Percentiles rank a stretch among this genome's conserved stretches.
phyloP scores from a whole-genome alignment of 1,140 invertebrate genomes.

The Ostrea edulis region DNA sequence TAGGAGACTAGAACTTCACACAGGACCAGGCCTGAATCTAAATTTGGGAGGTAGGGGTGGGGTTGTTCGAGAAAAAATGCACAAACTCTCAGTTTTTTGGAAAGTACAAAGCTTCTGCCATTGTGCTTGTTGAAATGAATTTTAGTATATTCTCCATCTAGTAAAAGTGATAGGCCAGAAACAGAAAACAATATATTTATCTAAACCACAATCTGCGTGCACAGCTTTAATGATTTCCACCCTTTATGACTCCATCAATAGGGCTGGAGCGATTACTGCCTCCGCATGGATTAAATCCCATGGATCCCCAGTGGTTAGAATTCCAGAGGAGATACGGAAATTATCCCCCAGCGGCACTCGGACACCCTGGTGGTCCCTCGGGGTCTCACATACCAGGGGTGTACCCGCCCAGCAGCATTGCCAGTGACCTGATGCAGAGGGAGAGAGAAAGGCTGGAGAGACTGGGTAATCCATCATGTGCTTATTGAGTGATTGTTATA shows the following conservation, averaged over 20 bases:
- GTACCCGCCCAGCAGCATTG: conserved; percentile 81
- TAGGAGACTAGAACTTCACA: too few relatives aligned
- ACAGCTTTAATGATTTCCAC: background rate
- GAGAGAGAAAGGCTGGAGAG: conserved; percentile 90
- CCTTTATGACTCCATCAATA: conserved; percentile 44
- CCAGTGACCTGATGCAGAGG: conserved; percentile 86
- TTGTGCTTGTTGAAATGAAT: too few relatives aligned
- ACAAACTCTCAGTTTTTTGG: too few relatives aligned
- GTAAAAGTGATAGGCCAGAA: too few relatives aligned
- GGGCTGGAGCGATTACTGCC: conserved; percentile 71
- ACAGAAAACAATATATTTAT: too few relatives aligned
- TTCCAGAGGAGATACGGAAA: conserved; percentile 86
- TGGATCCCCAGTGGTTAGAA: conserved; percentile 95
- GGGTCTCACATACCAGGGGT: conserved; percentile 82
- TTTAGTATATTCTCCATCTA: too few relatives aligned
- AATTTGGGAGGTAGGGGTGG: too few relatives aligned
- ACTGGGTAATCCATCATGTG: conserved; percentile 61
- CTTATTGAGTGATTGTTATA: too few relatives aligned
- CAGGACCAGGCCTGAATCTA: background rate
- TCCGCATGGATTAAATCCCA: conserved; percentile 74
- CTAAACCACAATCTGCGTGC: background rate
- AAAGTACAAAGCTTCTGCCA: too few relatives aligned
- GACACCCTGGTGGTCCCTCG: conserved; percentile 57
- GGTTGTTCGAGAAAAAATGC: too few relatives aligned
- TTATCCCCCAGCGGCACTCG: conserved; percentile 59